A percentile compares a stretch with the other conserved stretches of the same genome.
phyloP scores from a whole-genome alignment of 2,113 vertebrate species.

The Picathartes gymnocephalus region DNA sequence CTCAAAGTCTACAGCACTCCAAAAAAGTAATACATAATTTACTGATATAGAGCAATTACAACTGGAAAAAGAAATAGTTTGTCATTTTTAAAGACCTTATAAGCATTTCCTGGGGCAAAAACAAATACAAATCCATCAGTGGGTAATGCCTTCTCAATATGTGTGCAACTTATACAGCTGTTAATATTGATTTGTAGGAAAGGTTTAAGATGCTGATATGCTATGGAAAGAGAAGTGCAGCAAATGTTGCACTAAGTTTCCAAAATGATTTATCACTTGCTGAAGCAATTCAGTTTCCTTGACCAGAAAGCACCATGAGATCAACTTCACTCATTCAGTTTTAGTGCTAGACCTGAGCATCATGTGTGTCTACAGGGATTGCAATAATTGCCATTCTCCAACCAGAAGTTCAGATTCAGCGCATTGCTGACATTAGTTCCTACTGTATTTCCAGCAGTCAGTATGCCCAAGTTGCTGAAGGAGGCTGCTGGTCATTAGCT shows the following conservation, averaged over 20 bases:
- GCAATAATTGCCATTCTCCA: neutral
- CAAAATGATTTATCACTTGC: neutral
- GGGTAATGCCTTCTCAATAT: conserved; percentile 53
- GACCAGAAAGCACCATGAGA: neutral
- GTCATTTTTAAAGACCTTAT: conserved; percentile 51
- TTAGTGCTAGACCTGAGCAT: neutral
- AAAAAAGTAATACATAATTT: conserved; percentile 47
- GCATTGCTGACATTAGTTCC: neutral
- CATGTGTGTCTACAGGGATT: neutral
- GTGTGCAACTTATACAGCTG: conserved; percentile 47
- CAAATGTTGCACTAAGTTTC: neutral
- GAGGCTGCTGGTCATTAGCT: neutral
- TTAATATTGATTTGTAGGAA: conserved; percentile 65
- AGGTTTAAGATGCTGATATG: conserved; percentile 49
- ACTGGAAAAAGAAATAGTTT: conserved; percentile 37
- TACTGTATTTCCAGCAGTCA: neutral
- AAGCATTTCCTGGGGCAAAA: conserved; percentile 62
- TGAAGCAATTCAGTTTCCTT: neutral
- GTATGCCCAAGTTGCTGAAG: neutral
- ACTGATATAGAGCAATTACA: conserved; percentile 38
- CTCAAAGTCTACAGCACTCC: neutral
- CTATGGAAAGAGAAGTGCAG: conserved; percentile 2
- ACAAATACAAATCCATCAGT: conserved; percentile 64
- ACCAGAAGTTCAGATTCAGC: neutral
- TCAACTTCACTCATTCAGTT: neutral